Conservation (phyloP, 2,113 vertebrate species). For the Struthidea cinerea region DNA sequence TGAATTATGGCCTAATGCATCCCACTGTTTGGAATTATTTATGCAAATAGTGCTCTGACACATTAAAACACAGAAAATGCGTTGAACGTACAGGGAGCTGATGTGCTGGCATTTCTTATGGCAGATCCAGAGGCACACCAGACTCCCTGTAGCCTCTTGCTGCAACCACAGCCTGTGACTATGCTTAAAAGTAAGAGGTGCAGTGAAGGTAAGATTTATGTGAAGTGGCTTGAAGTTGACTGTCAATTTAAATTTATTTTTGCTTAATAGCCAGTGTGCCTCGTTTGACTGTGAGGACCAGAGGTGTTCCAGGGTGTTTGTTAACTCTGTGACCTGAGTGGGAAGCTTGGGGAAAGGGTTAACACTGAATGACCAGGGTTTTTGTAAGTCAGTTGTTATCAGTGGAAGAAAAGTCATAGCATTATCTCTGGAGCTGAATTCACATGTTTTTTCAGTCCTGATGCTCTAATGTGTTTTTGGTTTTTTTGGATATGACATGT, state of each 20-base stretch:
- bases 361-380: not conserved
- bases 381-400: not conserved
- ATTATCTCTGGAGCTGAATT: not conserved
- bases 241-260: not conserved
- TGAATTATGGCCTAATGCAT: not conserved
- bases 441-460: not conserved
- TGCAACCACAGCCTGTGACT: not conserved
- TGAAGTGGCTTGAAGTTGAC: not conserved
- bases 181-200: not conserved
- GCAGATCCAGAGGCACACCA: not conserved
- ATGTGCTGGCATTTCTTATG: not conserved
- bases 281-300: not conserved
- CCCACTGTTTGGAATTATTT: not conserved
- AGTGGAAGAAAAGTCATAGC: not conserved
- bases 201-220: not conserved
- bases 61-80: not conserved
- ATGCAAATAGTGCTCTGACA: not conserved
- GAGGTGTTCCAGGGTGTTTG: not conserved
- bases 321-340: not conserved
- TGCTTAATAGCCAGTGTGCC: not conserved
- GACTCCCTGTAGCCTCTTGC: not conserved
- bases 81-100: not conserved
- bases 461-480: slow-evolving; percentile 53
- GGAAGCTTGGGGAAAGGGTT: not conserved
- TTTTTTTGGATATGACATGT: slow-evolving; percentile 64